Percentiles rank a stretch among this genome's conserved stretches.
Evolutionary conservation across 1,140 invertebrate genomes (phyloP).

Genomic region (Penaeus japonicus): DNA sequence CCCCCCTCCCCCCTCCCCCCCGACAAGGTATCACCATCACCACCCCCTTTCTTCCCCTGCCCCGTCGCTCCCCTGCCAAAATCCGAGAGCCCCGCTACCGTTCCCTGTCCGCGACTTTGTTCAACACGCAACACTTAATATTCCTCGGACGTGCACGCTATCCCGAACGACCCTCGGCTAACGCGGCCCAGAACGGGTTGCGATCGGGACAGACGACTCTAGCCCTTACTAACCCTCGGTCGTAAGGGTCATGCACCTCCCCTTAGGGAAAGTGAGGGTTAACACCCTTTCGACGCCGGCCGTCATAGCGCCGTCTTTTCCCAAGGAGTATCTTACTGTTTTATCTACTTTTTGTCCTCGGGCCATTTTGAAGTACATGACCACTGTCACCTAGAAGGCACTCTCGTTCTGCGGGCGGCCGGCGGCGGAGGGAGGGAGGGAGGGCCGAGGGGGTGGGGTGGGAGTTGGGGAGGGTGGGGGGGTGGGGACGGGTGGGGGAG

Average conservation of each 20-base stretch:
- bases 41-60: background rate
- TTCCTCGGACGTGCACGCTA: slow-evolving; percentile 23
- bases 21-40: too few relatives aligned
- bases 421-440: background rate
- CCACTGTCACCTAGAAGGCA: slow-evolving; percentile 23
- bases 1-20: too few relatives aligned
- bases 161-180: background rate
- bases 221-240: background rate
- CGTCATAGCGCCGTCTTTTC: slow-evolving; percentile 20
- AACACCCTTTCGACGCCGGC: background rate
- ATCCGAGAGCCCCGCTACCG: slow-evolving; percentile 21
- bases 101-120: slow-evolving; percentile 39
- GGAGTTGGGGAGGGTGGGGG: background rate
- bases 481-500: background rate
- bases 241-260: background rate
- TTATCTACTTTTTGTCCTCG: slow-evolving; percentile 14
- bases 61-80: background rate
- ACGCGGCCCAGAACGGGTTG: background rate
- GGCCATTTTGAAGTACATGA: slow-evolving; percentile 31
- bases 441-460: background rate
- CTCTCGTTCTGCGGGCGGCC: background rate
- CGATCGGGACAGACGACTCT: background rate
- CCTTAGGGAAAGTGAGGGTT: background rate
- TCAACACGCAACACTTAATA: slow-evolving; percentile 45
- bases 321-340: slow-evolving; percentile 10